phyloP scores from a whole-genome alignment of 2,888 invertebrate species.

The Melanchra persicariae region DNA sequence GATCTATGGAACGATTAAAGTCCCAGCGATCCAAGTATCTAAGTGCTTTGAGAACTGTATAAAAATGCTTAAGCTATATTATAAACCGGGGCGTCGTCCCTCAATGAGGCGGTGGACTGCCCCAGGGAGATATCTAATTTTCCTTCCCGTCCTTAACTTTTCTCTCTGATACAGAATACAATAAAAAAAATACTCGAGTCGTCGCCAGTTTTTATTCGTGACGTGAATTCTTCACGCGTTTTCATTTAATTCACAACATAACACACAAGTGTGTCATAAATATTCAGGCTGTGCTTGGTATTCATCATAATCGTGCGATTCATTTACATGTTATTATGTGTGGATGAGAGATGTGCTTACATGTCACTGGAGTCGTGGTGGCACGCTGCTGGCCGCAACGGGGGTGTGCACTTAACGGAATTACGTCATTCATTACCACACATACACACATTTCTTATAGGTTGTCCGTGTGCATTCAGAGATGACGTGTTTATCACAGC shows the following conservation, averaged over 20 bases:
- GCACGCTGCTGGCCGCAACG: constrained; percentile 26
- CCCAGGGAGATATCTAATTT: constrained; percentile 63
- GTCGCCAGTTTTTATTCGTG: constrained; percentile 72
- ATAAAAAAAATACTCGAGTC: constrained; percentile 67
- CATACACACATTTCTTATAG: constrained; percentile 34
- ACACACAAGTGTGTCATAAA: constrained; percentile 78
- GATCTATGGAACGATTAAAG: constrained; percentile 23
- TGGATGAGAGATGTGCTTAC: constrained; percentile 70
- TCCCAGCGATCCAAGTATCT: constrained; percentile 8
- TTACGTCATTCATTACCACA: constrained; percentile 52
- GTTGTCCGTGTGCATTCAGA: constrained; percentile 22
- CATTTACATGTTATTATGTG: constrained; percentile 86
- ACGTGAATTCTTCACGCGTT: constrained; percentile 74
- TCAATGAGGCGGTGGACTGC: constrained; percentile 50
- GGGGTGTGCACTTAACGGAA: constrained; percentile 47
- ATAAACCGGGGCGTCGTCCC: constrained; percentile 31
- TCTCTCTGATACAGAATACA: constrained; percentile 61
- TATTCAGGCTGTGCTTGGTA: constrained; percentile 82
- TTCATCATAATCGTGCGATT: constrained; percentile 85
- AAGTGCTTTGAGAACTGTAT: constrained; percentile 28
- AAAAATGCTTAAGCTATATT: constrained; percentile 52
- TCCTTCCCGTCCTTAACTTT: constrained; percentile 55
- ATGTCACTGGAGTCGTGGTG: constrained; percentile 33
- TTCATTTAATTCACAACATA: constrained; percentile 77
- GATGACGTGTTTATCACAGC: constrained; percentile 27